Evolutionary conservation across 1,140 invertebrate species (phyloP).

Genomic region (Drosophila oshimai): DNA sequence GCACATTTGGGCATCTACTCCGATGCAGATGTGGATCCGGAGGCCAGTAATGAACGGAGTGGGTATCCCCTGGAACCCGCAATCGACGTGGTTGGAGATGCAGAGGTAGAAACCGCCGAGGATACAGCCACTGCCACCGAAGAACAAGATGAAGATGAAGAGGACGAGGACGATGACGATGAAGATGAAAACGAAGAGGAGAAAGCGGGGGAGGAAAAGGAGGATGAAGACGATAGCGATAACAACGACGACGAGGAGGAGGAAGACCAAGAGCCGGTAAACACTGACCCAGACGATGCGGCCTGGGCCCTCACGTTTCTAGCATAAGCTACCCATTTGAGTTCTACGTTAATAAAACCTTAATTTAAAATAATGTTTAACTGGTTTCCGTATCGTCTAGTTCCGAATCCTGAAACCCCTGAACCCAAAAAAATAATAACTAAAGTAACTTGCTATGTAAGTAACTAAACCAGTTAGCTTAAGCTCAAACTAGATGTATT

Average conservation of each 20-base stretch:
- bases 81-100: slow-evolving; percentile 34
- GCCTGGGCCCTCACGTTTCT: background rate
- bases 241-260: slow-evolving; percentile 20
- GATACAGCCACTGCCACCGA: slow-evolving; percentile 27
- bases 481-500: slow-evolving; percentile 8
- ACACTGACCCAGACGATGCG: background rate
- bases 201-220: slow-evolving; percentile 12
- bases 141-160: slow-evolving; percentile 13
- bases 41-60: background rate
- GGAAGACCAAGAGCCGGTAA: background rate
- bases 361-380: background rate
- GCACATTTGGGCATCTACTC: slow-evolving; percentile 32
- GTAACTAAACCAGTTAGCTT: background rate
- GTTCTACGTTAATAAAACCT: too few species aligned
- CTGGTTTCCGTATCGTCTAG: slow-evolving; percentile 19
- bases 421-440: background rate
- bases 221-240: slow-evolving; percentile 15
- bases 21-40: slow-evolving; percentile 22
- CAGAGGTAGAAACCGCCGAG: background rate
- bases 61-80: background rate
- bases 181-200: slow-evolving; percentile 19
- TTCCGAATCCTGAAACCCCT: background rate
- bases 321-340: background rate
- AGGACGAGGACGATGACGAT: slow-evolving; percentile 6
- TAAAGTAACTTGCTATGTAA: slow-evolving; percentile 26